Base-by-base conservation (phyloP, 2,888 invertebrate genomes). In the Apodemia zela region DNA sequence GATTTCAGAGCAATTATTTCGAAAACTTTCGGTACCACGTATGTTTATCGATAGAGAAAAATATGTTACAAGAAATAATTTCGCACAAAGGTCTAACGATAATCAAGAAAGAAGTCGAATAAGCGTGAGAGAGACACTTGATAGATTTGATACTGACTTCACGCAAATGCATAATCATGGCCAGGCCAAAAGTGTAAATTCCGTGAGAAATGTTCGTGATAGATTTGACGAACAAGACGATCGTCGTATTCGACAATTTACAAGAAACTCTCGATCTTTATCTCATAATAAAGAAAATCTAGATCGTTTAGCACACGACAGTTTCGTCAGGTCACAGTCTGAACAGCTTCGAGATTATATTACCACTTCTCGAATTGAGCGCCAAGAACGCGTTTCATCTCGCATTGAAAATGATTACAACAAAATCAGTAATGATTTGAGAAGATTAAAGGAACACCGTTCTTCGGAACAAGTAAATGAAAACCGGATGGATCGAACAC, bases 351-450 rank as follows among this genome's bases (percentile, higher is more conserved):
- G 51, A 51, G 21, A 51, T 21, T 18, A 17, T 18, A 17, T 2
- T 2, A 18, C 8, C 0, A 51, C 21, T 51, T 51, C 21, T 13
- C 18, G 51, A 51, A 11, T 51, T 18, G 51, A 51, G 21, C 51
- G 25, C 54, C 13, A 54, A 7, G 54, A 61, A 21, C 61, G 35
- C 15, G 51, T 54, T 61, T 42, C 21, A 29, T 15, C 38, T 61
- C 15, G 21, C 17, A 38, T 18, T 35, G 38, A 51, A 25, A 47
- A 54, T 7, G 10, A 35, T 18, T 18, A 29, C 25, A 18, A 38
- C 35, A 61, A 18, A 49, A 17, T 25, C 54, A 45, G 17, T 2
- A 15, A 57, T 29, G 54, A 57, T 15, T 29, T 25, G 6, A 25
- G 54, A 25, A 51, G 7, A 21, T 18, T 17, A 57, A 5, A 29